A percentile compares a stretch with the other conserved stretches of the same genome.
These are phyloP conservation scores for Elysia chlorotica DNA, from an alignment of 1,140 invertebrate genomes.

Conservation along the genomic window DNA sequence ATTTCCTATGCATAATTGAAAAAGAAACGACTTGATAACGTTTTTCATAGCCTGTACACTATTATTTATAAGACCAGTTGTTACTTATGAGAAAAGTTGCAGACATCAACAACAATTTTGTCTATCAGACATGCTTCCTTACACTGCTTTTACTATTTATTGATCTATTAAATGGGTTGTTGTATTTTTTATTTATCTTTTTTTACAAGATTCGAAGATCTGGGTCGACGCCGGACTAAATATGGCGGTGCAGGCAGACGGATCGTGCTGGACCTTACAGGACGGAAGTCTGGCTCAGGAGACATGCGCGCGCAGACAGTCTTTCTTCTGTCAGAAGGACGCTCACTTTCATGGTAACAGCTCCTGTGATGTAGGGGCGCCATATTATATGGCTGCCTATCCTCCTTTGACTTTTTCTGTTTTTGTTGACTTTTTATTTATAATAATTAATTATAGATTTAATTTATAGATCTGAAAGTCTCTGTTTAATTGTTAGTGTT, in stretches of 20 bases:
- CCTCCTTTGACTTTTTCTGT: no score
- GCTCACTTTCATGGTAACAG: not conserved
- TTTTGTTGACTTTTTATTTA: not conserved
- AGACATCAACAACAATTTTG: no score
- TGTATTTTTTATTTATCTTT: no score
- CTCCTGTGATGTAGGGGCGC: not conserved
- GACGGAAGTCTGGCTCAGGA: not conserved
- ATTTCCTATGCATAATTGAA: no score
- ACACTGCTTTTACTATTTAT: no score
- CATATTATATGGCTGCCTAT: no score
- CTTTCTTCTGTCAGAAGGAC: slow-evolving; percentile 15
- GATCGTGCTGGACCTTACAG: not conserved
- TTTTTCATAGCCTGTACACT: no score
- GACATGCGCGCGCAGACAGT: not conserved
- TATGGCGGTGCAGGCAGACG: not conserved
- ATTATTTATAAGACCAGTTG: no score
- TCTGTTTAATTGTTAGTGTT: not conserved
- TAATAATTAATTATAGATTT: not conserved
- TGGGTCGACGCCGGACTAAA: slow-evolving; percentile 11
- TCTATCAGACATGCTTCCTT: no score
- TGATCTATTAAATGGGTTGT: no score
- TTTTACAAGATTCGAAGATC: not conserved
- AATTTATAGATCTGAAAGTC: not conserved
- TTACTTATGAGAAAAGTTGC: no score
- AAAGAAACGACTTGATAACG: no score